Conservation (phyloP, 1,140 invertebrate genomes). For the Camponotus floridanus region DNA sequence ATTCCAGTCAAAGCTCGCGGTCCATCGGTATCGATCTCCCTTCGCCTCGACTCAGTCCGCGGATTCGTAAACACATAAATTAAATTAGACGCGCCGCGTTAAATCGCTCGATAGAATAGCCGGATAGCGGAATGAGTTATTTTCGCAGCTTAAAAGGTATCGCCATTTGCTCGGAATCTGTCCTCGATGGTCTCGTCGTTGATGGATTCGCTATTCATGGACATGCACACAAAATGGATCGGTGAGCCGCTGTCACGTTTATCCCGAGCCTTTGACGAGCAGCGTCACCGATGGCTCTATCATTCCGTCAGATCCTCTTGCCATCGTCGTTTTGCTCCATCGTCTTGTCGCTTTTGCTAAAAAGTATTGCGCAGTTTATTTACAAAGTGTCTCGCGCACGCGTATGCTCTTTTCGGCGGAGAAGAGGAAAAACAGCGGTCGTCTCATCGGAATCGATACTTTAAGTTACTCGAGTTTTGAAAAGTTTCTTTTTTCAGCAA, state of each 20-base stretch:
- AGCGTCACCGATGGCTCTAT: not conserved
- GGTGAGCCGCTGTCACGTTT: not conserved
- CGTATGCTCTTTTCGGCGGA: not conserved
- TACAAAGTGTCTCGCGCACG: not conserved
- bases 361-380: slow-evolving; percentile 35
- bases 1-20: slow-evolving; percentile 30
- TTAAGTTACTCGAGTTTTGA: not conserved
- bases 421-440: not conserved
- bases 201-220: not conserved
- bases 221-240: not conserved
- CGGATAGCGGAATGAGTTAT: not conserved
- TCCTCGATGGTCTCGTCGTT: too few relatives aligned
- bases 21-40: slow-evolving; percentile 53
- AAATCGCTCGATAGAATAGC: slow-evolving; percentile 14
- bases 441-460: not conserved
- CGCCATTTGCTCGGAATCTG: too few relatives aligned
- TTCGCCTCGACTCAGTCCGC: slow-evolving; percentile 12
- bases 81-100: slow-evolving; percentile 45
- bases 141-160: not conserved
- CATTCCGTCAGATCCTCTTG: not conserved
- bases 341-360: slow-evolving; percentile 10
- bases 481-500: not conserved
- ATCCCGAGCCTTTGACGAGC: slow-evolving; percentile 12
- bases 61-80: slow-evolving; percentile 49
- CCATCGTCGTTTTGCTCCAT: too few relatives aligned